These are phyloP conservation scores for Corythornis madagascariensis DNA, from an alignment of 2,113 vertebrate species.

Conservation along the genomic window DNA sequence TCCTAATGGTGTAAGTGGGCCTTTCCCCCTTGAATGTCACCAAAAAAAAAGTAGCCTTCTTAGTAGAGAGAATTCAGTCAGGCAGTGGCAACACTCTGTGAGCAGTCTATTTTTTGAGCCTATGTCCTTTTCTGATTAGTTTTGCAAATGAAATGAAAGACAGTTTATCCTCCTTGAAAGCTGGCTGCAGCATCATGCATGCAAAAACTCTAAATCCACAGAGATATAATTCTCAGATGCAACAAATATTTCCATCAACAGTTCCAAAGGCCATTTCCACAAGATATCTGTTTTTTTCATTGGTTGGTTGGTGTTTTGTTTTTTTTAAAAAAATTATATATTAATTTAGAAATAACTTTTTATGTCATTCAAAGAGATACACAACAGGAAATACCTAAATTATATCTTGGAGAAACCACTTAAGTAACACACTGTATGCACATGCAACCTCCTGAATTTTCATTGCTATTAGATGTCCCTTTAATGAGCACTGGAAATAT, in stretches of 20 bases:
- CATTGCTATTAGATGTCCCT: neutral
- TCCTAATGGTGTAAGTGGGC: neutral
- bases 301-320: neutral
- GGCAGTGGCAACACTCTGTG: neutral
- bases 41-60: neutral
- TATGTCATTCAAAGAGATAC: neutral
- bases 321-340: neutral
- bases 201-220: neutral
- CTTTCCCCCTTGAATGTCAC: neutral
- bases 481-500: neutral
- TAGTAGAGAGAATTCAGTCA: neutral
- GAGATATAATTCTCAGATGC: neutral
- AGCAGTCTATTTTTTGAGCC: neutral
- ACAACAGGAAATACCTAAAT: neutral
- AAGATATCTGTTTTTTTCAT: neutral
- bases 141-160: conserved; percentile 7
- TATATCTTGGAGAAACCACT: neutral
- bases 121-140: neutral
- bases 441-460: neutral
- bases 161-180: neutral
- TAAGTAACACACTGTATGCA: neutral
- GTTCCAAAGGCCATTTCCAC: neutral
- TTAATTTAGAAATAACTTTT: neutral
- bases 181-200: neutral
- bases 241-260: neutral